Conservation (phyloP, 1,140 invertebrate species). For the Harlomillsia oculata region DNA sequence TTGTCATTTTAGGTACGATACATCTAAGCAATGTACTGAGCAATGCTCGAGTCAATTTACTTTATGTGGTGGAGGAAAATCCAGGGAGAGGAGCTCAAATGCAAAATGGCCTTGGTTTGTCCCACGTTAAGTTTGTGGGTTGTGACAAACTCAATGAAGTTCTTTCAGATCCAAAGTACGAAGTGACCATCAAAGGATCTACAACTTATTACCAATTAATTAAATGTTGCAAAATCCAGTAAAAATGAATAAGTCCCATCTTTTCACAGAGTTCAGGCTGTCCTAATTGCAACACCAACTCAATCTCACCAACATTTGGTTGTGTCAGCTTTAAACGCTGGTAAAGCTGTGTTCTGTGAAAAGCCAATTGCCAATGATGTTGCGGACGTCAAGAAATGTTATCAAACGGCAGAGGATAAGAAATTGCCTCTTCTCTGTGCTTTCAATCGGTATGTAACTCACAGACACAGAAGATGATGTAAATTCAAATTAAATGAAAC, state of each 20-base stretch:
- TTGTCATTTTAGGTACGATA: slow-evolving; percentile 42
- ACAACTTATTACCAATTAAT: neutral
- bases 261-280: slow-evolving; percentile 45
- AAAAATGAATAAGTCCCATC: neutral
- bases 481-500: neutral
- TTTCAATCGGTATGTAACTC: slow-evolving; percentile 47
- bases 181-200: neutral
- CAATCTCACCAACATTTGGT: slow-evolving; percentile 53
- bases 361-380: slow-evolving; percentile 56
- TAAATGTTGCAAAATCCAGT: neutral
- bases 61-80: slow-evolving; percentile 52
- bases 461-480: neutral
- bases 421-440: slow-evolving; percentile 52
- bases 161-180: slow-evolving; percentile 49
- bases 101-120: slow-evolving; percentile 48
- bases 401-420: slow-evolving; percentile 48
- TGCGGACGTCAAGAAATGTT: slow-evolving; percentile 48
- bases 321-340: slow-evolving; percentile 47
- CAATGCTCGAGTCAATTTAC: slow-evolving; percentile 47
- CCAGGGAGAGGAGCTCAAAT: slow-evolving; percentile 42
- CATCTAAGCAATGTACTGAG: slow-evolving; percentile 49
- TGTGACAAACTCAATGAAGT: slow-evolving; percentile 46
- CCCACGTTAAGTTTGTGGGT: slow-evolving; percentile 42
- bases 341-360: slow-evolving; percentile 59
- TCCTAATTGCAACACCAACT: slow-evolving; percentile 52